Evolutionary conservation across 2,888 invertebrate species (phyloP).

Genomic region (Ptilodon capucinus): DNA sequence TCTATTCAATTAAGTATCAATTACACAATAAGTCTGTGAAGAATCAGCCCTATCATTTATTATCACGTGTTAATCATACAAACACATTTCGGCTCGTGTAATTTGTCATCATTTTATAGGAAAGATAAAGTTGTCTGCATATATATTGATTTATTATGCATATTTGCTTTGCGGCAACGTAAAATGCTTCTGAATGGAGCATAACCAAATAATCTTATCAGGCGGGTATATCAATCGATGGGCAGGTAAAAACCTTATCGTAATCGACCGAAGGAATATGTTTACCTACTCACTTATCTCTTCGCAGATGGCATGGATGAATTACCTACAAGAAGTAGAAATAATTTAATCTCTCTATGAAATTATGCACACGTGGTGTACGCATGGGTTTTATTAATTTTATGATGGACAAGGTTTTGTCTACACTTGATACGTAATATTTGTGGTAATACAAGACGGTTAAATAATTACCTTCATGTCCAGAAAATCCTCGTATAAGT

Average conservation of each 20-base stretch:
- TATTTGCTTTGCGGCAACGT: slow-evolving; percentile 13
- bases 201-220: slow-evolving; percentile 45
- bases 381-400: not conserved
- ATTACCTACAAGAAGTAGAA: not conserved
- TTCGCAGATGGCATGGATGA: too few species aligned
- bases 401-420: not conserved
- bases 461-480: too few species aligned
- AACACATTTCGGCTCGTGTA: slow-evolving; percentile 76
- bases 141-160: slow-evolving; percentile 11
- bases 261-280: not conserved
- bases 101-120: slow-evolving; percentile 58
- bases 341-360: not conserved
- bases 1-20: too few species aligned
- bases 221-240: not conserved
- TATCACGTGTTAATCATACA: slow-evolving; percentile 65
- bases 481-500: too few species aligned
- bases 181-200: not conserved
- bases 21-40: too few species aligned
- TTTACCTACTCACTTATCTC: not conserved
- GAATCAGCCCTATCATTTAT: slow-evolving; percentile 17
- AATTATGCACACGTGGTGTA: not conserved
- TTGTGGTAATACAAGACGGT: too few species aligned
- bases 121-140: slow-evolving; percentile 3
- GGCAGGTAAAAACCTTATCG: not conserved
- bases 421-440: too few species aligned